A percentile compares a stretch with the other conserved stretches of the same genome.
Evolutionary conservation across 1,140 invertebrate species (phyloP).

Genomic region (Drosophila simulans): DNA sequence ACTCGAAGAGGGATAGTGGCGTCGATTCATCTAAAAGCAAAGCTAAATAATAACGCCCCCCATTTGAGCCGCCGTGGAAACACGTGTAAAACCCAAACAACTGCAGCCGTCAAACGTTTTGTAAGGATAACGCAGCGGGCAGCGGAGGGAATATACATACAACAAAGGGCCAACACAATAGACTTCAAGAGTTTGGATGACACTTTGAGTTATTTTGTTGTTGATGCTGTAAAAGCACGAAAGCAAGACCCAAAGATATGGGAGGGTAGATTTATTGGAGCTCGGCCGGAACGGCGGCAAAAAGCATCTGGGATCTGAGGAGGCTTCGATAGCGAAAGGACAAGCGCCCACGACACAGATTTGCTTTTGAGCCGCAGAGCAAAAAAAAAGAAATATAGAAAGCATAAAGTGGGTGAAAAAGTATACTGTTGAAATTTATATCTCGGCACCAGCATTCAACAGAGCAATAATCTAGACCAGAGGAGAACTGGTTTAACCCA

Average conservation of each 20-base stretch:
- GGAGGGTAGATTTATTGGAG: conserved; percentile 74
- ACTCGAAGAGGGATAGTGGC: conserved; percentile 40
- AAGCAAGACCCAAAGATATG: conserved; percentile 59
- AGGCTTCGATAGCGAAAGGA: conserved; percentile 60
- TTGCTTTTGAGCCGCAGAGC: conserved; percentile 36
- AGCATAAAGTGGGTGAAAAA: conserved; percentile 37
- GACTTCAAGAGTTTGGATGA: conserved; percentile 80
- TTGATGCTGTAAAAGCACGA: conserved; percentile 73
- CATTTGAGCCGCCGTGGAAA: conserved; percentile 30
- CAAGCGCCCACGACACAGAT: conserved; percentile 56
- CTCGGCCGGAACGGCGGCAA: conserved; percentile 36
- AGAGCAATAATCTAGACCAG: conserved; percentile 28
- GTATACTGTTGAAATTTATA: conserved; percentile 62
- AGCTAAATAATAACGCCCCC: conserved; percentile 31
- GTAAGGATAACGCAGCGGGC: conserved; percentile 52
- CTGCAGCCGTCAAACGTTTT: conserved; percentile 74
- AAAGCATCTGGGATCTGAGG: conserved; percentile 11
- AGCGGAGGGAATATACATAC: conserved; percentile 15
- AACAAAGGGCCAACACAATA: conserved; percentile 74
- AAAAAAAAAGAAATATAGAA: conserved; percentile 8
- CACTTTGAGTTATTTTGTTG: conserved; percentile 81
- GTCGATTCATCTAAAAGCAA: conserved; percentile 17
- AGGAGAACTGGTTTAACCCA: conserved; percentile 12
- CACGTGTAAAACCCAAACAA: conserved; percentile 65
- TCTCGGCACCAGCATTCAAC: conserved; percentile 44